Base-by-base conservation (phyloP, 2,888 invertebrate species). In the Clanis bilineata region DNA sequence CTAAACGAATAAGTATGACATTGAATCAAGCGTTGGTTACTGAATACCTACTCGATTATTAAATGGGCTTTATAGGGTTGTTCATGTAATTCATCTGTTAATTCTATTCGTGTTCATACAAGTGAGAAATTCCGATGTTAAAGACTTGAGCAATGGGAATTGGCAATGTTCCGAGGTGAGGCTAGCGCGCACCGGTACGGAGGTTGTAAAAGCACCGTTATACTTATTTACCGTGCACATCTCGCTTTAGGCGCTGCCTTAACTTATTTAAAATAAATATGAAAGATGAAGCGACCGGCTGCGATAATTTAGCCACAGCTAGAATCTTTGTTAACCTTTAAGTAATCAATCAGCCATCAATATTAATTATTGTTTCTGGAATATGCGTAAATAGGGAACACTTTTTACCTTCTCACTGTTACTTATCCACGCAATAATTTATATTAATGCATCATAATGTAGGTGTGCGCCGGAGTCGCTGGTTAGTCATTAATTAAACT, bases 131-230 rank as follows among this genome's bases (percentile, higher is more conserved):
- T 89, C 88, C 88, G 72, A 84, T 82, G 85, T 79, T 85, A 74
- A 18, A 83, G 83, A 81, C 80, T 85, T 86, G 85, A 85, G 89
- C 83, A 85, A 86, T 89, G 85, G 87, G 86, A 90, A 90, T 90
- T 92, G 90, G 89, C 90, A 90, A 89, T 78, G 89, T 84, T 88
- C 87, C 87, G 86, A 88, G 84, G 80, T 77, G 79, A 79, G 80
- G 83, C 81, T 76, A 74, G 74, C 77, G 80, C 79, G 80, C 81
- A 80, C 80, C 79, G 81, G 80, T 80, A 82, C 76, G 75, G 81
- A 80, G 86, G 90, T 83, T 87, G 88, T 91, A 90, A 90, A 92
- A 85, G 76, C 73, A 79, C 91, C 91, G 91, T 91, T 92, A 90
- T 77, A 85, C 88, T 87, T 88, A 88, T 91, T 90, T 89, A 87